Evolutionary conservation across 2,888 invertebrate species (phyloP), one percentile per base, ranked within the genome.

Genomic region (Dicycla oo): DNA sequence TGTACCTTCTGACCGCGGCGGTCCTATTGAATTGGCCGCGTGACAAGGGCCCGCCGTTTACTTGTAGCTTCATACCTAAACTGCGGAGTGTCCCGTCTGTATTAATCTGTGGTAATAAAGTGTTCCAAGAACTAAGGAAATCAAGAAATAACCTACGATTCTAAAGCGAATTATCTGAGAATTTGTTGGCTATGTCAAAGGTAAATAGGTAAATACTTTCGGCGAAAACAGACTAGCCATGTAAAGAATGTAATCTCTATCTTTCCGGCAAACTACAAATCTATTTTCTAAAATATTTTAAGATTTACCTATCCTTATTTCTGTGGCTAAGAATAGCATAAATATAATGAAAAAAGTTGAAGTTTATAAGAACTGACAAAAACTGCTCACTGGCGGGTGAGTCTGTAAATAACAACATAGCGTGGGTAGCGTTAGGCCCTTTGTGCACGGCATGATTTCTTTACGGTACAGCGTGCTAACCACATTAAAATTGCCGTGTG

Each of bases 391-490:
- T 38, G 18, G 10, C n/a, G 3, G 23, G 18, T 34, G 15, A 49
- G 34, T 34, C 13, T 43, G 13, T 69, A 30, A 61, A 69, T 26
- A 75, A 54, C 54, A 49, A 54, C n/a, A 8, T 38, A 38, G 56
- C 43, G n/a, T 20, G 18, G 57, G 43, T 26, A 43, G 26, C 15
- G 8, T 51, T 30, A 34, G 34, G 34, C 34, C 34, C 34, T 34
- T 34, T 34, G 34, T 34, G 6, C 34, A 34, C 34, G 34, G 34
- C 6, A 34, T 34, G n/a, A n/a, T n/a, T n/a, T n/a, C n/a, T n/a
- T n/a, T n/a, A n/a, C n/a, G 34, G 34, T 34, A 34, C 34, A 6
- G 34, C 2, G 34, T 6, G 6, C 34, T 34, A 34, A 34, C 34
- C 34, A 4, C 34, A 4, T 6, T 34, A 34, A 34, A 34, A 34